Base-by-base conservation (phyloP, 2,888 invertebrate genomes). In the Zygaena filipendulae region DNA sequence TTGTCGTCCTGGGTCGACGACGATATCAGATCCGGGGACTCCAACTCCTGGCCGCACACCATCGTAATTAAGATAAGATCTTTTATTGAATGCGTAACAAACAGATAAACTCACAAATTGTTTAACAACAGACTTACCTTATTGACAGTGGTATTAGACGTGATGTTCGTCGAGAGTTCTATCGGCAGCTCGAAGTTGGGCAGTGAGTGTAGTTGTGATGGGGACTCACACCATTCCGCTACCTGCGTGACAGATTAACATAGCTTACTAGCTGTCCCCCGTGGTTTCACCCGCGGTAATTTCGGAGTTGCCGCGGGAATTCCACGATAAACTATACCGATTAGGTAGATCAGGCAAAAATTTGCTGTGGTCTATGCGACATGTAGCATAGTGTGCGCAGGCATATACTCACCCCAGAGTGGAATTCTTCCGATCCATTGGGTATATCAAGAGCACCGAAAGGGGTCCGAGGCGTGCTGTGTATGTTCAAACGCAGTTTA, bases 201-300 rank as follows among this genome's bases (percentile, higher is more conserved):
- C 37, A 77, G 59, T 21, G 75, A 58, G 8, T 82, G 80, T 16
- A 83, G 57, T 25, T 81, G 80, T 0, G 83, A 80, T 0, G 86
- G 84, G 12, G 85, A 84, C 20, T 82, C 83, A 11, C 84, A 82
- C 75, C 86, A 82, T 14, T 82, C 82, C 0, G 64, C 53, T 2
- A 68, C 64, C 75, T 80, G 35, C 0, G 27, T n/a, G n/a, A n/a
- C n/a, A n/a, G n/a, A n/a, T n/a, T n/a, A n/a, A n/a, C n/a, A n/a
- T n/a, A n/a, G n/a, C n/a, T n/a, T n/a, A n/a, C n/a, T n/a, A n/a
- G n/a, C n/a, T n/a, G n/a, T n/a, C n/a, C n/a, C n/a, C n/a, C n/a
- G n/a, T n/a, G n/a, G n/a, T n/a, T n/a, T n/a, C n/a, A n/a, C n/a
- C n/a, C n/a, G n/a, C n/a, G n/a, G n/a, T n/a, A n/a, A n/a, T n/a